A percentile compares a stretch with the other conserved stretches of the same genome.
These are phyloP conservation scores for Tribolium castaneum DNA, from an alignment of 1,140 invertebrate species.

Conservation along the genomic window DNA sequence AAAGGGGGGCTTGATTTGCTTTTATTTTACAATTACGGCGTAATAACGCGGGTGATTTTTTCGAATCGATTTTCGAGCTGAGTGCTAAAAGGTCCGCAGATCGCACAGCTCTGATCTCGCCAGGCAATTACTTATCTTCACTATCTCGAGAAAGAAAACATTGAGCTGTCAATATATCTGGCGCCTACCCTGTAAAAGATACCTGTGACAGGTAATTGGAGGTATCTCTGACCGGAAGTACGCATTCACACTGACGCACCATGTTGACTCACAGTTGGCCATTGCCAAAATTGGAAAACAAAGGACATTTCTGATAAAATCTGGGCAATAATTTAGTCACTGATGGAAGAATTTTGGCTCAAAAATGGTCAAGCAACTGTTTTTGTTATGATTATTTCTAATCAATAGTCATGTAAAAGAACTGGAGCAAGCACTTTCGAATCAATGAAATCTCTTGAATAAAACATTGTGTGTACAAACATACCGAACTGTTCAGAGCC, in stretches of 20 bases:
- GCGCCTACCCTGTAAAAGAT: slow-evolving; percentile 27
- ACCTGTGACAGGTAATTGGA: slow-evolving; percentile 31
- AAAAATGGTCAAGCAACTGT: neutral
- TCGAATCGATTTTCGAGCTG: neutral
- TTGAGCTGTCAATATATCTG: slow-evolving; percentile 28
- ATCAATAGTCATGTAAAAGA: neutral
- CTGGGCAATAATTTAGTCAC: neutral
- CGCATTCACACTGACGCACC: slow-evolving; percentile 13
- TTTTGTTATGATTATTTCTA: neutral
- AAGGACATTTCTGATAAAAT: neutral
- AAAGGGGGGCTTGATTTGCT: neutral
- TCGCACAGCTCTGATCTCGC: neutral
- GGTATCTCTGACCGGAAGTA: slow-evolving; percentile 25
- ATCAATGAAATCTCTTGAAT: neutral
- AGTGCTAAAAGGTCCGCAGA: slow-evolving; percentile 8
- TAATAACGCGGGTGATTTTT: no score
- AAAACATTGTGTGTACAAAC: neutral
- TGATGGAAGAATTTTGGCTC: neutral
- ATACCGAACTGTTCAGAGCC: neutral
- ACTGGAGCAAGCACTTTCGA: neutral
- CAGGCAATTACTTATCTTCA: slow-evolving; percentile 17
- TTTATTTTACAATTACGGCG: neutral
- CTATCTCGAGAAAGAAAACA: slow-evolving; percentile 22
- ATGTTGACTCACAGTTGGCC: neutral
- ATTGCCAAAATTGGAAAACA: neutral